Evolutionary conservation across 2,113 vertebrate species (phyloP).

Genomic region (Probosciger aterrimus): DNA sequence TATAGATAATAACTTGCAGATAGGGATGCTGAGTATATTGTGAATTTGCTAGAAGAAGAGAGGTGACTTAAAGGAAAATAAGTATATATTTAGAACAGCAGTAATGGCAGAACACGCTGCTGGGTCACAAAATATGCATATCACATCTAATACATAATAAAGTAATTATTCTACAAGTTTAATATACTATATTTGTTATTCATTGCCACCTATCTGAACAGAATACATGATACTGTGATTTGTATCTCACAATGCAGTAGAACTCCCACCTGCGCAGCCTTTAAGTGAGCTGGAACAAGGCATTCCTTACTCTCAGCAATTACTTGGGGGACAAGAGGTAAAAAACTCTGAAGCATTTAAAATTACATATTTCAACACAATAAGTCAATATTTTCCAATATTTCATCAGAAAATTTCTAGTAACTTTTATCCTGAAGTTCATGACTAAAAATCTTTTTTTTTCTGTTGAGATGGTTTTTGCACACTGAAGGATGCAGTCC

Average conservation of each 20-base stretch:
- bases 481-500: not conserved
- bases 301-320: not conserved
- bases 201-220: not conserved
- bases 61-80: not conserved
- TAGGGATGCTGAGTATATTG: not conserved
- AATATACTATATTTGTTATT: not conserved
- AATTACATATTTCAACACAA: not conserved
- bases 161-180: not conserved
- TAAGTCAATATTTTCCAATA: not conserved
- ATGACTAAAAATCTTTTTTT: not conserved
- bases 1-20: not conserved
- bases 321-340: fast-evolving
- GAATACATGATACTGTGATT: not conserved
- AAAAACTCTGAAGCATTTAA: not conserved
- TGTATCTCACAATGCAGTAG: not conserved
- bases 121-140: not conserved
- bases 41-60: not conserved
- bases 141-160: not conserved
- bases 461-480: not conserved
- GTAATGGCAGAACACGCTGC: not conserved
- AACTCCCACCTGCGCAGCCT: not conserved
- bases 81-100: not conserved
- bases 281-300: not conserved
- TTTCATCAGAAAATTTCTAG: not conserved
- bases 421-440: not conserved